Base-by-base conservation (phyloP, 2,113 vertebrate genomes). In the Archilochus colubris region DNA sequence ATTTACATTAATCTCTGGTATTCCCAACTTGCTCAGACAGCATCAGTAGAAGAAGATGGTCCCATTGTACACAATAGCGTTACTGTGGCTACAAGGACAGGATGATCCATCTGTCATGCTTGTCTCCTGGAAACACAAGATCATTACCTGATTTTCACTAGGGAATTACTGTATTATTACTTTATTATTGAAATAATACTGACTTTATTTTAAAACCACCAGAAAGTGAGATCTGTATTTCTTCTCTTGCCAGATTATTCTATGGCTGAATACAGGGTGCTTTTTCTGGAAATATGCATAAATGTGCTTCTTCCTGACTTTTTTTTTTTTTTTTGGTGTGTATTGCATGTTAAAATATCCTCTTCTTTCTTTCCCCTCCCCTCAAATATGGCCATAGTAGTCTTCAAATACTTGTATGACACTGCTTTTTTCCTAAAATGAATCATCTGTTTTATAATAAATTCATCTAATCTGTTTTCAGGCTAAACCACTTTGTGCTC, bases 41-140 rank as follows among this genome's bases (percentile, higher is more conserved):
- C 2, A 2, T 3, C 46, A 27, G 21, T n/a, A 27, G 38, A 64
- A 76, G 67, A 68, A 0, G 10, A 55, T 0, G 3, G 15, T 74
- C 14, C 23, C 33, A 27, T 53, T 4, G 0, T 27, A 50, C 15
- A 62, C 16, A n/a, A 8, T 2, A 53, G 14, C 16, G 18, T 54
- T 46, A 11, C 51, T 62, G 36, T 58, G 46, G 36, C 62, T 68
- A 51, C n/a, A 73, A 50, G n/a, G 24, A 46, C 23, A 23, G 58
- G 36, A 82, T 22, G 36, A 36, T 57, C 62, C 61, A 3, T 31
- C 62, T 68, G 3, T 31, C 58, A 27, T 0, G 0, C 23, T 78
- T 59, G 14, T 84, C 23, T 86, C 6, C 61, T 58, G 50, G 27
- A 91, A 93, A 87, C 21, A 54, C 17, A 73, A 30, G 69, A 46